These are phyloP conservation scores for Aricia agestis DNA, from an alignment of 1,140 invertebrate genomes.

Conservation along the genomic window DNA sequence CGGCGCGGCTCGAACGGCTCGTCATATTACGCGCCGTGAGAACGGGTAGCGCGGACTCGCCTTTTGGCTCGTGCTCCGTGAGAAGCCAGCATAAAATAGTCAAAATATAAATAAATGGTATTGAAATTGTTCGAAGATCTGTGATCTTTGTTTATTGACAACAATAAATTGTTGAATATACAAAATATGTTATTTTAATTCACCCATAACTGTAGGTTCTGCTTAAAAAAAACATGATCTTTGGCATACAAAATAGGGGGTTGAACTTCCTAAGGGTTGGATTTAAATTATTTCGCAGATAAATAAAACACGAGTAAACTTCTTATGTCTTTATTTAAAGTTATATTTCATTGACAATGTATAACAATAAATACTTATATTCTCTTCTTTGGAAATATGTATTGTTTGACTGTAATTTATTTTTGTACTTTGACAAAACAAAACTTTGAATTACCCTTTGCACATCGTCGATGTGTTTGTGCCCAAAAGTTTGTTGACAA, in stretches of 20 bases:
- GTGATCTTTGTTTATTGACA: slow-evolving; percentile 65
- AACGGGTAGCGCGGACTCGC: too few species aligned
- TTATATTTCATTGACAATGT: slow-evolving; percentile 62
- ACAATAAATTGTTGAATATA: slow-evolving; percentile 69
- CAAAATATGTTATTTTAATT: slow-evolving; percentile 29
- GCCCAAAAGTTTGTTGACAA: slow-evolving; percentile 44
- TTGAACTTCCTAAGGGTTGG: too few species aligned
- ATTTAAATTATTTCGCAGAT: too few species aligned
- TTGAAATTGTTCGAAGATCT: slow-evolving; percentile 57
- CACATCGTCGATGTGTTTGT: slow-evolving; percentile 69
- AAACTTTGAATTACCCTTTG: slow-evolving; percentile 62
- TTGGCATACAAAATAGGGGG: too few species aligned
- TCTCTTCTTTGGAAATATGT: slow-evolving; percentile 63
- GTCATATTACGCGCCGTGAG: too few species aligned
- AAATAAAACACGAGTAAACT: slow-evolving; percentile 30
- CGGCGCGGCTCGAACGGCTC: too few species aligned
- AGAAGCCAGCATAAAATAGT: too few species aligned
- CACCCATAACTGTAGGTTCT: too few species aligned
- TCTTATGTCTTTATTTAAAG: slow-evolving; percentile 71
- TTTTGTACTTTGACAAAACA: slow-evolving; percentile 65
- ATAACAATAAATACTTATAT: slow-evolving; percentile 73
- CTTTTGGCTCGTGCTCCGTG: too few species aligned
- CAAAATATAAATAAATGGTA: slow-evolving; percentile 52
- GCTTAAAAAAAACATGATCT: too few species aligned
- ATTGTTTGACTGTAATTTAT: slow-evolving; percentile 48